These are phyloP conservation scores for Lamprologus lemairii DNA, from an alignment of 2,113 vertebrate species.

Conservation along the genomic window DNA sequence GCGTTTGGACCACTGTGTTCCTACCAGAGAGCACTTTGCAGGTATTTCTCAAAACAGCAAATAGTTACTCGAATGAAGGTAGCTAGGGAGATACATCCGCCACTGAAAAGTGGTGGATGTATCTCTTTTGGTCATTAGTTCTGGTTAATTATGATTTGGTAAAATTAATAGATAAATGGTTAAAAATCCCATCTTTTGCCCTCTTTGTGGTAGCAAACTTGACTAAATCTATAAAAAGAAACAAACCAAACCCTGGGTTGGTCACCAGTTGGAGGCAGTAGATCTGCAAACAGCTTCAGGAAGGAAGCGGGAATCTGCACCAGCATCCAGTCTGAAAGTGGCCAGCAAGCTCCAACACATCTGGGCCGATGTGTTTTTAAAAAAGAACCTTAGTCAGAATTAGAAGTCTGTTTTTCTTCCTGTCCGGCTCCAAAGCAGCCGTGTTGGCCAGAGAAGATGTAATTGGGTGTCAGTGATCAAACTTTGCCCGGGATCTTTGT, in stretches of 20 bases:
- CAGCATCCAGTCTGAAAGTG: not conserved
- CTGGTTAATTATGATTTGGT: not conserved
- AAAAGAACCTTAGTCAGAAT: not conserved
- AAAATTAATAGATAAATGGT: not conserved
- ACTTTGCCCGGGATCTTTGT: not conserved
- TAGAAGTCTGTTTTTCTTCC: not conserved
- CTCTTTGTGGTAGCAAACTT: not conserved
- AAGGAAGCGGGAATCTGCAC: not conserved
- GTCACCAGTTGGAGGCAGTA: not conserved
- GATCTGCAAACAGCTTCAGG: not conserved
- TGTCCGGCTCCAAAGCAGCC: not conserved
- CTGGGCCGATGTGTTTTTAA: not conserved
- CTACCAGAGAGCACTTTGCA: not conserved
- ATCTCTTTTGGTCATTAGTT: not conserved
- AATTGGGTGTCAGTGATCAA: not conserved
- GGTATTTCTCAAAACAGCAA: not conserved
- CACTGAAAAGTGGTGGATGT: not conserved
- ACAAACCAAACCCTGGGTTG: not conserved
- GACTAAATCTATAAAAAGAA: not conserved
- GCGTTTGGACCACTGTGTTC: not conserved
- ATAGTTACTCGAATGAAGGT: not conserved
- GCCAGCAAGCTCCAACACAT: not conserved
- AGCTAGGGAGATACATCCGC: not conserved
- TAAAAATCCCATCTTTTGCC: not conserved
- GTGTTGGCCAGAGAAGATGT: not conserved